Evolutionary conservation across 2,888 invertebrate species (phyloP).

Genomic region (Eurytoma adleriae): DNA sequence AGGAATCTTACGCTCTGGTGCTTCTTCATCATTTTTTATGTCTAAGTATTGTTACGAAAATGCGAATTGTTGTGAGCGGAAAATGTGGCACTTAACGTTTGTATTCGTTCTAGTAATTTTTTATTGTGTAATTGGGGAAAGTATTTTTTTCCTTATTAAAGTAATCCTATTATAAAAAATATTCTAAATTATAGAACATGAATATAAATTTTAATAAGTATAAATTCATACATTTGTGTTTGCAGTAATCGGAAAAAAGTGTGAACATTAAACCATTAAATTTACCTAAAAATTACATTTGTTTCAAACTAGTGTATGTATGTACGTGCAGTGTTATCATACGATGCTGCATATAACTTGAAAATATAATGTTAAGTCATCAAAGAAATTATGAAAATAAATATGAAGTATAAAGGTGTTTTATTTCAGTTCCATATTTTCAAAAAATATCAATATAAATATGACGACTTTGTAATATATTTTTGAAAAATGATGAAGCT

Average conservation of each 20-base stretch:
- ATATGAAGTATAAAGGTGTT: background rate
- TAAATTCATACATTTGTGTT: no score
- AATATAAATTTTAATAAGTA: no score
- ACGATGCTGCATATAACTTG: background rate
- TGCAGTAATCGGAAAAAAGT: no score
- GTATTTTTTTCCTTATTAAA: no score
- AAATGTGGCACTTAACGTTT: constrained; percentile 27
- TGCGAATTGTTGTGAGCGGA: constrained; percentile 18
- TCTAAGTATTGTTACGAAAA: constrained; percentile 19
- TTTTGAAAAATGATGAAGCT: background rate
- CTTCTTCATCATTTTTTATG: constrained; percentile 66
- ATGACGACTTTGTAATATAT: constrained; percentile 18
- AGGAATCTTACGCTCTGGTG: constrained; percentile 61
- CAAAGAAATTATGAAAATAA: background rate
- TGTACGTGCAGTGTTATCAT: no score
- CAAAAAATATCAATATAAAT: constrained; percentile 39
- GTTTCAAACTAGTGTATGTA: no score
- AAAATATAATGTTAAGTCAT: background rate
- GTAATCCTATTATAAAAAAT: no score
- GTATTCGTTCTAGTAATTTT: no score
- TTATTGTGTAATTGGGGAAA: no score
- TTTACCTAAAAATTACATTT: no score
- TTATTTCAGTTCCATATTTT: constrained; percentile 44
- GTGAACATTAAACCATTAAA: no score
- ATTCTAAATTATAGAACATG: no score